Conservation (phyloP, 2,888 invertebrate species). For the Vesta saturnalis region DNA sequence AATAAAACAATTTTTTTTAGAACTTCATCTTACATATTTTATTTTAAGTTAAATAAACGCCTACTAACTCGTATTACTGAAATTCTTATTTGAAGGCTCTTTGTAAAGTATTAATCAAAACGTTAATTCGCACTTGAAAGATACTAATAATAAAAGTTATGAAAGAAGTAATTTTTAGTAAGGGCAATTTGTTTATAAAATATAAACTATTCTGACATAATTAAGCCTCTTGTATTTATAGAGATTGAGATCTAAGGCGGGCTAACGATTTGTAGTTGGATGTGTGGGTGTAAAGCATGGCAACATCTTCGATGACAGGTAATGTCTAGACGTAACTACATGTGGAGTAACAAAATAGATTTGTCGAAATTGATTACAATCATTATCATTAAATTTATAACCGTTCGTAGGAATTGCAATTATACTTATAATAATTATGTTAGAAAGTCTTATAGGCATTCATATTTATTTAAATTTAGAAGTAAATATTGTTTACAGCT, state of each 20-base stretch:
- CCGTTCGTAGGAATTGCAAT: too few relatives aligned
- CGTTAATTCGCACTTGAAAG: too few relatives aligned
- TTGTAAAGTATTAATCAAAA: too few relatives aligned
- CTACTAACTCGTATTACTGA: too few relatives aligned
- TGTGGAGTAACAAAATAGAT: constrained; percentile 30
- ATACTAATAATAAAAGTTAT: not conserved
- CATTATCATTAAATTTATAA: constrained; percentile 9
- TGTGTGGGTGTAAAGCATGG: constrained; percentile 39
- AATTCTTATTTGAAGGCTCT: too few relatives aligned
- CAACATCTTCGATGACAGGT: constrained; percentile 41
- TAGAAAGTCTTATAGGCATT: too few relatives aligned
- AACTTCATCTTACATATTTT: too few relatives aligned
- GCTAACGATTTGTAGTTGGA: constrained; percentile 34
- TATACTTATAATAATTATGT: too few relatives aligned
- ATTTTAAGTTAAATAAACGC: too few relatives aligned
- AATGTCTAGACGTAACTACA: constrained; percentile 39
- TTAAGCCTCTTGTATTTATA: constrained; percentile 48
- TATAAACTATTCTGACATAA: constrained; percentile 44
- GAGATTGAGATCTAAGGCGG: constrained; percentile 47
- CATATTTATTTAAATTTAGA: too few relatives aligned
- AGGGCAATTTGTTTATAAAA: constrained; percentile 35
- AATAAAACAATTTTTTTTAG: too few relatives aligned
- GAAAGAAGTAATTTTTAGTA: not conserved
- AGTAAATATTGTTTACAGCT: too few relatives aligned
- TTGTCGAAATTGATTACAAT: constrained; percentile 23